Evolutionary conservation across 2,888 invertebrate genomes (phyloP), one percentile per base, ranked within the genome.

Genomic region (Maniola hyperantus): DNA sequence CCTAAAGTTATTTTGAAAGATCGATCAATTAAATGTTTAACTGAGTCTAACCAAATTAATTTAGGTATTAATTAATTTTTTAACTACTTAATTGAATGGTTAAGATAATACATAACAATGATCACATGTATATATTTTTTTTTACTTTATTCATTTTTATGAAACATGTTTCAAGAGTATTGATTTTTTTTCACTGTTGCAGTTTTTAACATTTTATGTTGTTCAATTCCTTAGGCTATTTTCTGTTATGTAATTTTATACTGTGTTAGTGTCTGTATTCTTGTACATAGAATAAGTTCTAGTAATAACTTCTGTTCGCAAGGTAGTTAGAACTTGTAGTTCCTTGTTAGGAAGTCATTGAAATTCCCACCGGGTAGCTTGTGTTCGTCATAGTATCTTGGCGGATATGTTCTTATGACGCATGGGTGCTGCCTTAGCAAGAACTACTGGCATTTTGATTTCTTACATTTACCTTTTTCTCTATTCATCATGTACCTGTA

Each of bases 281-380:
- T 44, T 15, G 34, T 6, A 7, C 20, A 57, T 42, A 8, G 6
- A 18, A 57, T 20, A 39, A 13, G 11, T 42, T 42, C 20, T 18
- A 20, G 2, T 50, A 50, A 50, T 11, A 50, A 2, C 18, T 18
- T 39, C 0, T 42, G 18, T 57, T 39, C 26, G 11, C 20, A 26
- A 57, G 26, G 20, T 42, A 57, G 42, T 57, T 7, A 18, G 13
- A 61, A 20, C 53, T 48, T 6, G 26, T 59, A 50, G 42, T 57
- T 62, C 20, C n/a, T 39, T 42, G 61, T 68, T 79, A 82, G 85
- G 83, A 85, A 84, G 81, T 82, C 72, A 79, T 83, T 81, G 75
- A 74, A 82, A 83, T 86, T 83, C 82, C 78, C 70, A 51, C 76
- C 69, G 66, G 44, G 68, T 68, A 70, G 60, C 66, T 67, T 48